Base-by-base conservation (phyloP, 2,797 vertebrate species). In the Fundulus diaphanus region DNA sequence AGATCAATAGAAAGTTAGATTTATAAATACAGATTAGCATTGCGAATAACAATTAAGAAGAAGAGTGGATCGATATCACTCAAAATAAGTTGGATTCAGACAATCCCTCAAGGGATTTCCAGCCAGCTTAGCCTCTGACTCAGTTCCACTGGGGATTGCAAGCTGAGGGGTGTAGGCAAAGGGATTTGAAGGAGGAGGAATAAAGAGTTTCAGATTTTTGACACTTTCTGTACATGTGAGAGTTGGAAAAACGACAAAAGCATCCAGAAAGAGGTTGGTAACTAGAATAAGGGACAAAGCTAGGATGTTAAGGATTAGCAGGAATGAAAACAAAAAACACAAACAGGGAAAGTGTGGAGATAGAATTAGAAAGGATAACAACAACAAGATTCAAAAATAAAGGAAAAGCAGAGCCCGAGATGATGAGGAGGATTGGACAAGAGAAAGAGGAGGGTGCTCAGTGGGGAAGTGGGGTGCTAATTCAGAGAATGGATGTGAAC, bases 21-120 rank as follows among this genome's bases (percentile, higher is more conserved):
- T 97, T 97, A 96, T 97, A 96, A 96, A 94, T 80, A 91, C 90
- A 96, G 96, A 97, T 98, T 97, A 97, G 96, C 96, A 96, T 96
- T 96, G 94, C 96, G 96, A 97, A 96, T 97, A 97, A 96, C 96
- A 96, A 97, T 97, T 96, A 96, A 93, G 95, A 94, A 86, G 88
- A 93, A 92, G 74, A 83, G 67, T 29, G 94, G 96, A 96, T 98
- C 96, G 93, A 98, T 99, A 90, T 92, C 94, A 95, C 95, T 97
- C 96, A 94, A 97, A 97, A 97, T 96, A 96, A 91, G 91, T 85
- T 93, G 93, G 94, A 93, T 94, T 94, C 93, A 94, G 93, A 95
- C 94, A 94, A 94, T 95, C 92, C 93, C 77, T 89, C 88, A 35
- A 86, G 91, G 91, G 87, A 89, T 85, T 93, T 90, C 83, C 76